Evolutionary conservation across 2,888 invertebrate species (phyloP).

Genomic region (Hydrotaea diabolus): DNA sequence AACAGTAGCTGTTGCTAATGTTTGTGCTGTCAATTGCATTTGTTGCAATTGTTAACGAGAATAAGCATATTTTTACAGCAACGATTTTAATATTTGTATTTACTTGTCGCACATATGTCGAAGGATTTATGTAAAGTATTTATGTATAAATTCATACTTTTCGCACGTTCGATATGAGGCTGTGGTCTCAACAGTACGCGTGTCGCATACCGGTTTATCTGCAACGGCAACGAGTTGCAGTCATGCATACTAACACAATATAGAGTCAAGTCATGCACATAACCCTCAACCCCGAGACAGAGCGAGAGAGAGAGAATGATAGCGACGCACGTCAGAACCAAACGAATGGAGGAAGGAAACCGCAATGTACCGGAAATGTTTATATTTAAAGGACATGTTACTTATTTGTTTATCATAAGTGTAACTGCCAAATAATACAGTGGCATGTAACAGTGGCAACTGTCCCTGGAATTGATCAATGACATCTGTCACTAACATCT

Average conservation of each 20-base stretch:
- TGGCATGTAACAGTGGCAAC: too few relatives aligned
- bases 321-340: not conserved
- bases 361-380: not conserved
- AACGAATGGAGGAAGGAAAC: not conserved
- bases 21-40: slow-evolving; percentile 51
- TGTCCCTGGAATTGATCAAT: too few relatives aligned
- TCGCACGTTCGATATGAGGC: slow-evolving; percentile 10
- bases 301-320: too few relatives aligned
- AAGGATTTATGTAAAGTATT: too few relatives aligned
- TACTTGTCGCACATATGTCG: slow-evolving; percentile 3
- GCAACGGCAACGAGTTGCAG: slow-evolving; percentile 2
- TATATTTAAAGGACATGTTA: too few relatives aligned
- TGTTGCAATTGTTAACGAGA: slow-evolving; percentile 52
- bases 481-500: too few relatives aligned
- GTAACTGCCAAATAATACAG: too few relatives aligned
- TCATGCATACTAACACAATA: slow-evolving; percentile 27
- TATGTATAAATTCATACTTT: slow-evolving; percentile 6
- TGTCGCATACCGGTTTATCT: not conserved
- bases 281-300: not conserved
- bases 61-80: slow-evolving; percentile 36
- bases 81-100: slow-evolving; percentile 52
- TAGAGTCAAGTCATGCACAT: slow-evolving; percentile 29
- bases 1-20: not conserved
- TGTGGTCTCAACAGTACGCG: not conserved
- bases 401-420: too few relatives aligned